Evolutionary conservation across 1,140 invertebrate genomes (phyloP).

Genomic region (Drosophila ironensis): DNA sequence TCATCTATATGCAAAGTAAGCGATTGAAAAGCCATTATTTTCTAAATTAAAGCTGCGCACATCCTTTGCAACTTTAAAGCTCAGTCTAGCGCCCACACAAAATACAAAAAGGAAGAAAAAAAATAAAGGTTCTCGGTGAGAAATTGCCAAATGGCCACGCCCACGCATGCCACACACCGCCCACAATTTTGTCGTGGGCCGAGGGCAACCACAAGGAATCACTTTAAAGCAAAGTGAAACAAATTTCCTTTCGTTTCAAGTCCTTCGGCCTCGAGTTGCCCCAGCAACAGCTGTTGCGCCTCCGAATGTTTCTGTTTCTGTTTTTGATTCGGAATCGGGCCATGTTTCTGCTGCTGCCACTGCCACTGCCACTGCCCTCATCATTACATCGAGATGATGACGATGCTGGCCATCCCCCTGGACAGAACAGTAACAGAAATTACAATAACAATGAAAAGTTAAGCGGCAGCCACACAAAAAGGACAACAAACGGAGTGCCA

Average conservation of each 20-base stretch:
- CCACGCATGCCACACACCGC: conserved; percentile 15
- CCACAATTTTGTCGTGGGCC: conserved; percentile 6
- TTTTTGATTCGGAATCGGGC: not conserved
- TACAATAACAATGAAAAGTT: conserved; percentile 80
- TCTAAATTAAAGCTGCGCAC: not conserved
- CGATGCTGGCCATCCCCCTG: conserved; percentile 21
- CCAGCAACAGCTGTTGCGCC: conserved; percentile 69
- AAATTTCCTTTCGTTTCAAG: conserved; percentile 48
- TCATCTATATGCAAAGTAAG: no score
- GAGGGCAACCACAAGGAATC: conserved; percentile 54
- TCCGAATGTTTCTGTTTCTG: conserved; percentile 21
- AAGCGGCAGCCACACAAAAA: conserved; percentile 69
- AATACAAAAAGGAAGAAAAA: not conserved
- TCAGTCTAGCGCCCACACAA: not conserved
- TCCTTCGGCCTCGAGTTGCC: conserved; percentile 47
- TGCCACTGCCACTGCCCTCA: conserved; percentile 37
- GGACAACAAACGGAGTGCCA: conserved; percentile 59
- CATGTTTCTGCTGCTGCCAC: not conserved
- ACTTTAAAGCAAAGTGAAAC: conserved; percentile 60
- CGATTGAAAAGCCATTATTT: not conserved
- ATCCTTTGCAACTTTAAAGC: conserved; percentile 10
- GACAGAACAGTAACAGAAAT: conserved; percentile 54
- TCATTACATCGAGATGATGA: conserved; percentile 43
- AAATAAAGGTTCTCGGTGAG: conserved; percentile 1
- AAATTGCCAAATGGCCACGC: conserved; percentile 27